Conservation (phyloP, 2,113 vertebrate genomes). For the Rhipidura dahli region DNA sequence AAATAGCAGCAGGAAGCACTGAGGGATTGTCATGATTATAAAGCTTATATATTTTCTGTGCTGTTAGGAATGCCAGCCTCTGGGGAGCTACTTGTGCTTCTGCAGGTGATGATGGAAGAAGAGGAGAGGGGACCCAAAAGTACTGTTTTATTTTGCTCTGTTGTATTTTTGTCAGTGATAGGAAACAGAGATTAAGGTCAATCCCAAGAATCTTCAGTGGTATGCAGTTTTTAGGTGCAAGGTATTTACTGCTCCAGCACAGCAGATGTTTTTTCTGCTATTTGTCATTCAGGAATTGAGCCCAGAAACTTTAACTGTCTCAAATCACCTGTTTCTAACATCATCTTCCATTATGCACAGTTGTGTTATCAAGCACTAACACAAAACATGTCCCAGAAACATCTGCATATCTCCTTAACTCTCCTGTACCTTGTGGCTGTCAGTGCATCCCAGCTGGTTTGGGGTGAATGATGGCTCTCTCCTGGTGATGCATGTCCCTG, state of each 20-base stretch:
- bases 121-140: background rate
- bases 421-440: background rate
- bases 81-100: background rate
- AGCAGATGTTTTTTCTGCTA: background rate
- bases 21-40: background rate
- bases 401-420: background rate
- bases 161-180: background rate
- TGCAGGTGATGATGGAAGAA: background rate
- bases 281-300: background rate
- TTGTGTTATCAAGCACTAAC: background rate
- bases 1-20: background rate
- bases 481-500: background rate
- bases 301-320: background rate
- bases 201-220: background rate
- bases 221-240: background rate
- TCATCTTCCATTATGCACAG: background rate
- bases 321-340: background rate
- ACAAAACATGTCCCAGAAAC: background rate
- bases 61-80: background rate
- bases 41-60: background rate
- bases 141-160: background rate
- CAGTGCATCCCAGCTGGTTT: background rate
- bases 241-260: background rate
- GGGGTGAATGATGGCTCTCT: background rate
- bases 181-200: background rate